Base-by-base conservation (phyloP, 2,797 vertebrate genomes). In the Zalophus californianus region DNA sequence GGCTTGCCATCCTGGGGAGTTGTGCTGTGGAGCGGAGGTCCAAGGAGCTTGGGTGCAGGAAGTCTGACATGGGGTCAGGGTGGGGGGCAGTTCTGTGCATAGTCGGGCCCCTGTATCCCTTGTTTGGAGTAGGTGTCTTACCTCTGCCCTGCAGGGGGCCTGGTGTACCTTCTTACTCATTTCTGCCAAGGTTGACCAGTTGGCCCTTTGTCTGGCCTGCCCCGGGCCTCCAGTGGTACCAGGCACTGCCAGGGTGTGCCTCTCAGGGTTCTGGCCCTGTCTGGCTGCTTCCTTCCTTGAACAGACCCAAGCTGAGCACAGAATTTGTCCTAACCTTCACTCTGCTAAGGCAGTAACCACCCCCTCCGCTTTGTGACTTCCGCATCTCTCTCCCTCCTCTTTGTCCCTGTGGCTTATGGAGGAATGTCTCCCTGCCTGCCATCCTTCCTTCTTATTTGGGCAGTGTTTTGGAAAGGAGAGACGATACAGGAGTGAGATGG, bases 21-120 rank as follows among this genome's bases (percentile, higher is more conserved):
- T 3, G 1, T 1, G 29, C 16, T 13, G 0, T 41, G 52, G 32
- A 5, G 2, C n/a, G 3, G 35, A 44, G 56, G 52, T 86, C 16
- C 44, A 6, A 27, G 41, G 32, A 16, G 25, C 13, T 23, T 38
- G 44, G 44, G n/a, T 80, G 5, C 35, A 6, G 50, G 66, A 56
- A 85, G 52, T 66, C 41, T 80, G 73, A 29, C 27, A 2, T 52
- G 41, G 10, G 73, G 32, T 21, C 4, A 0, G 48, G 25, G 50
- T 6, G n/a, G 23, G 35, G 27, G 68, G 18, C 38, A 1, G 4
- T 35, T 60, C 41, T 68, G 54, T 72, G 12, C 23, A 41, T 50
- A 72, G 56, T 54, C 2, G 56, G 66, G 70, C 50, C 5, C 35
- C 20, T 54, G 1, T 2, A 18, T 50, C 48, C 16, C 70, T 21